phyloP scores from a whole-genome alignment of 1,140 invertebrate genomes.

The Drosophila sp. region DNA sequence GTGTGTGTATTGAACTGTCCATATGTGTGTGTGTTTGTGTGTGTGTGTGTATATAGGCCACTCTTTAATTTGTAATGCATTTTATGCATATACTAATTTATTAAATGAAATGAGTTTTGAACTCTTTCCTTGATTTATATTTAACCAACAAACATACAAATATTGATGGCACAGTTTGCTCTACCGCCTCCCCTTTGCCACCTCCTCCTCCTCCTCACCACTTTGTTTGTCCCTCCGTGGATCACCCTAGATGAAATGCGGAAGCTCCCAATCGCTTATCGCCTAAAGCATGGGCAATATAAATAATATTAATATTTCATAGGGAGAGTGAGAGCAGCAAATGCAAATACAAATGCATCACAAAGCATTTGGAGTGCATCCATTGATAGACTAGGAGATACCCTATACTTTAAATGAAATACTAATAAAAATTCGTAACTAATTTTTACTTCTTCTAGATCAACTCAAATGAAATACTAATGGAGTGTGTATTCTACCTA shows the following conservation, averaged over 20 bases:
- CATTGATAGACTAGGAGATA: neutral
- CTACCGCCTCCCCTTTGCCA: neutral
- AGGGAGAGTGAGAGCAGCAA: conserved; percentile 38
- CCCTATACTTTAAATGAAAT: neutral
- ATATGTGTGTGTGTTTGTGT: conserved; percentile 32
- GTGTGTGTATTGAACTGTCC: conserved; percentile 22
- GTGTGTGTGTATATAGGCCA: conserved; percentile 35
- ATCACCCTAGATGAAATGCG: conserved; percentile 37
- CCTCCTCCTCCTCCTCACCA: neutral
- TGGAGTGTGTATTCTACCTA: neutral
- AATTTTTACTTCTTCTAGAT: too few species aligned
- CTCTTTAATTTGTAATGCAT: conserved; percentile 73
- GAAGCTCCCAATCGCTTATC: conserved; percentile 61
- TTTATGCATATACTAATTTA: conserved; percentile 78
- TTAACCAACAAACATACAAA: conserved; percentile 55
- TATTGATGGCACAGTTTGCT: conserved; percentile 60
- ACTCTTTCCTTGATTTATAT: conserved; percentile 68
- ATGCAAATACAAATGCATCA: conserved; percentile 18
- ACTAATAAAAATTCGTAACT: too few species aligned
- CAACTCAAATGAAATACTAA: too few species aligned
- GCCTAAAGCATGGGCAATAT: conserved; percentile 24
- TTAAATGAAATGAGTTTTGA: conserved; percentile 76
- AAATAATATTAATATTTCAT: conserved; percentile 63
- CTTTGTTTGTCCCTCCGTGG: neutral
- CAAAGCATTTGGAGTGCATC: conserved; percentile 7